A percentile compares a stretch with the other conserved stretches of the same genome.
Evolutionary conservation across 2,888 invertebrate species (phyloP).

Genomic region (Ophion costatus): DNA sequence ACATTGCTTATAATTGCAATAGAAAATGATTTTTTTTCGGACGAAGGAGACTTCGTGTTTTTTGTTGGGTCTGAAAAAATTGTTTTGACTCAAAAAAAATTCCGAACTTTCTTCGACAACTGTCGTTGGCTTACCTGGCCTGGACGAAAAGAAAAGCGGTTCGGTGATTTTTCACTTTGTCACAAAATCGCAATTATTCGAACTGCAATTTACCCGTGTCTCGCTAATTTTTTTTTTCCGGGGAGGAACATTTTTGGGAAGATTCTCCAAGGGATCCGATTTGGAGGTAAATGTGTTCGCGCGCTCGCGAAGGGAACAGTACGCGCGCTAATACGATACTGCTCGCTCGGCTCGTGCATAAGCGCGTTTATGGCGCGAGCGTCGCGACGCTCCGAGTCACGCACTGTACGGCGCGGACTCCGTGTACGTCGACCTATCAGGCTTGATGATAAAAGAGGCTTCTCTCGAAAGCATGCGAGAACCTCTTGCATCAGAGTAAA

Average conservation of each 20-base stretch:
- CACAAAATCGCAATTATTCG: neutral
- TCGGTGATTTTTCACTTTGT: slow-evolving; percentile 2
- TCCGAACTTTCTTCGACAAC: neutral
- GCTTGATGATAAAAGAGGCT: slow-evolving; percentile 58
- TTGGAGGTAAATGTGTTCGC: neutral
- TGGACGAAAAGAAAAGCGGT: neutral
- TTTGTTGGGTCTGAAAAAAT: too few species aligned
- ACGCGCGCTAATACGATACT: slow-evolving; percentile 78
- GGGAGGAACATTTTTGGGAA: neutral
- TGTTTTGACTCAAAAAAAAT: neutral
- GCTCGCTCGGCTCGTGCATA: slow-evolving; percentile 64
- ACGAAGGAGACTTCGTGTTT: neutral
- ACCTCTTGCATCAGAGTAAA: neutral
- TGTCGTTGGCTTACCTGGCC: slow-evolving; percentile 1
- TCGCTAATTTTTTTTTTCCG: neutral
- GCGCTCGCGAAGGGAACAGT: slow-evolving; percentile 65
- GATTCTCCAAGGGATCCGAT: neutral
- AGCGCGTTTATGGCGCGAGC: slow-evolving; percentile 61
- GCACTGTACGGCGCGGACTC: slow-evolving; percentile 76
- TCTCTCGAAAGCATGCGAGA: neutral
- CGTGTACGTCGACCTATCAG: slow-evolving; percentile 72
- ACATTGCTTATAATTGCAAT: too few species aligned
- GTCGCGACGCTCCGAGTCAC: slow-evolving; percentile 73
- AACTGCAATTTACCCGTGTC: neutral
- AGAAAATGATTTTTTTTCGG: neutral